phyloP scores from a whole-genome alignment of 1,140 invertebrate species.

The Heliconius nattereri region DNA sequence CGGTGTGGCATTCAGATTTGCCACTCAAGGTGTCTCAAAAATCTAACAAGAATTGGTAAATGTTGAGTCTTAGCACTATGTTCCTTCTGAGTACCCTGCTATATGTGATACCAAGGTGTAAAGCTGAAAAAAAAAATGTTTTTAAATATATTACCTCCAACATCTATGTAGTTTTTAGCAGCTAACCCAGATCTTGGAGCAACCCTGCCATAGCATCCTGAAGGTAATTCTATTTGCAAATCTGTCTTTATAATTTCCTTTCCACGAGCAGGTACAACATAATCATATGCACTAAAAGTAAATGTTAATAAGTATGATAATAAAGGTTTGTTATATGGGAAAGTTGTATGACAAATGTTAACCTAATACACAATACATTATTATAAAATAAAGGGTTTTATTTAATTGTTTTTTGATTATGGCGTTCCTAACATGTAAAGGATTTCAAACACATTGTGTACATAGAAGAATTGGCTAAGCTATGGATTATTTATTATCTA shows the following conservation, averaged over 20 bases:
- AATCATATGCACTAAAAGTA: constrained; percentile 91
- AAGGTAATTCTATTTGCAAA: constrained; percentile 92
- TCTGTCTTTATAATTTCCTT: constrained; percentile 96
- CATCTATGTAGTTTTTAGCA: constrained; percentile 97
- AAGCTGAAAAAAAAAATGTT: neutral
- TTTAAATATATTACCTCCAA: constrained; percentile 85
- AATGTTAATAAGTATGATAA: neutral
- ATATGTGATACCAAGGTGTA: neutral
- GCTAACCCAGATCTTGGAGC: constrained; percentile 98
- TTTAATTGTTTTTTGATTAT: no score
- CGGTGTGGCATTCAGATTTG: no score
- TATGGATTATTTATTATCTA: neutral
- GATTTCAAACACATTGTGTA: no score
- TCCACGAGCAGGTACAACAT: constrained; percentile 89
- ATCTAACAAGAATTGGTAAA: no score
- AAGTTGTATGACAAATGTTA: no score
- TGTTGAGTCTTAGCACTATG: no score
- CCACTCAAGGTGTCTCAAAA: no score
- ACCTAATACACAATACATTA: no score
- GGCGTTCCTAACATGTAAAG: no score
- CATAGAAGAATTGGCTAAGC: no score
- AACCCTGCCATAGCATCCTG: constrained; percentile 96
- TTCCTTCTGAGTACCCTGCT: no score
- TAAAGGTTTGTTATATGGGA: neutral
- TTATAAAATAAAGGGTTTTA: no score